phyloP scores from a whole-genome alignment of 2,888 invertebrate species.

The Stratiomys singularior region DNA sequence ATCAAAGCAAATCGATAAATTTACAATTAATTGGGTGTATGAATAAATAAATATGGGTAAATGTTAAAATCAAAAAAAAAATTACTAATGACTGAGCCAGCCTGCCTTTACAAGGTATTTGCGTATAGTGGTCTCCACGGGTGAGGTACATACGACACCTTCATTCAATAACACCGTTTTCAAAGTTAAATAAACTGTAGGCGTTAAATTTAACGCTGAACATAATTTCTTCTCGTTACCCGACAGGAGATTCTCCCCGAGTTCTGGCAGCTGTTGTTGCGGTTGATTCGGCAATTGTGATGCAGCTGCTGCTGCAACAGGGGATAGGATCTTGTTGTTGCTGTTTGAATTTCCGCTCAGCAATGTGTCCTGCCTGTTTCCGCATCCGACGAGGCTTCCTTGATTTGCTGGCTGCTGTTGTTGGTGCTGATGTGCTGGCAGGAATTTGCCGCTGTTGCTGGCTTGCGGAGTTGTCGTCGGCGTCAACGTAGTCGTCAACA shows the following conservation, averaged over 20 bases:
- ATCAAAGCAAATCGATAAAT: background rate
- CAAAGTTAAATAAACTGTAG: constrained; percentile 88
- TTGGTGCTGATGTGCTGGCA: constrained; percentile 46
- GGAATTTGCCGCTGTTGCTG: constrained; percentile 59
- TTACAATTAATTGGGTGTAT: background rate
- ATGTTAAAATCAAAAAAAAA: background rate
- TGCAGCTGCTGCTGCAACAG: constrained; percentile 60
- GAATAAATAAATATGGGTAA: constrained; percentile 21
- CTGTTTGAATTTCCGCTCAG: no score
- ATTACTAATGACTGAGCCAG: constrained; percentile 62
- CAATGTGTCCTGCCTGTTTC: no score
- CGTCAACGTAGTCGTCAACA: constrained; percentile 72
- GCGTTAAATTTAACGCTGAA: constrained; percentile 79
- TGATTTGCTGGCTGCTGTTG: constrained; percentile 45
- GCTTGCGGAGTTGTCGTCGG: constrained; percentile 64
- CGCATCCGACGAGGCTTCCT: constrained; percentile 50
- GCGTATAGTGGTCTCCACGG: constrained; percentile 66
- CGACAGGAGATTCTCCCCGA: constrained; percentile 71
- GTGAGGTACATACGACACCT: constrained; percentile 57
- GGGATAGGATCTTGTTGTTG: constrained; percentile 50
- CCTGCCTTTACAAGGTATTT: constrained; percentile 65
- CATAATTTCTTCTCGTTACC: constrained; percentile 80
- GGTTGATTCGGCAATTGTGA: constrained; percentile 58
- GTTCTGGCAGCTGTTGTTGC: constrained; percentile 60
- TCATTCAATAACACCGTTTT: constrained; percentile 81